A percentile compares a stretch with the other conserved stretches of the same genome.
Evolutionary conservation across 2,888 invertebrate genomes (phyloP).

Genomic region (Papilio elwesi): DNA sequence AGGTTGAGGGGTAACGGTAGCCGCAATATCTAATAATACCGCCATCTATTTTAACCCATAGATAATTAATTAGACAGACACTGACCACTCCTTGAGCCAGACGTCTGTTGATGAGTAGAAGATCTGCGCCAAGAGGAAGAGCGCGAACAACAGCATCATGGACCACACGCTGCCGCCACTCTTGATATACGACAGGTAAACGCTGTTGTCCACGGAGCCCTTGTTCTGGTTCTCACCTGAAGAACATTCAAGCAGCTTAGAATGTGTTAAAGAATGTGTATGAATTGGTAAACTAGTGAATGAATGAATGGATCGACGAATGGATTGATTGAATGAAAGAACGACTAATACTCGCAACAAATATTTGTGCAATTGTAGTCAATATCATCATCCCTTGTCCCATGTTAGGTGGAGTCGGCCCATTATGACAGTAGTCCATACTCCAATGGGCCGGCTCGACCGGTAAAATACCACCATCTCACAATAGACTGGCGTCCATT

Average conservation of each 20-base stretch:
- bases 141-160: constrained; percentile 74
- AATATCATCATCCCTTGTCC: no score
- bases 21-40: not conserved
- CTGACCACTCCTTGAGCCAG: constrained; percentile 85
- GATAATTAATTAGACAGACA: constrained; percentile 8
- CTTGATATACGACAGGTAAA: constrained; percentile 82
- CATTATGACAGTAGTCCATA: no score
- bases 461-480: no score
- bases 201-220: constrained; percentile 74
- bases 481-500: no score
- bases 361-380: no score
- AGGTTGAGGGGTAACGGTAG: no score
- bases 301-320: not conserved
- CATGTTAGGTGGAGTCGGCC: no score
- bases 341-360: no score
- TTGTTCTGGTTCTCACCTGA: constrained; percentile 71
- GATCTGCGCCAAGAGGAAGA: constrained; percentile 82
- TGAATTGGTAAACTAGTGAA: not conserved
- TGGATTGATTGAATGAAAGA: not conserved
- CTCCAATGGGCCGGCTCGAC: no score
- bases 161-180: constrained; percentile 82
- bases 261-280: not conserved
- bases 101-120: constrained; percentile 86
- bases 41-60: not conserved
- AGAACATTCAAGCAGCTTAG: constrained; percentile 17